Percentiles rank a stretch among this genome's conserved stretches.
Conservation (phyloP, 2,113 vertebrate genomes). For the Malaclemys terrapin region DNA sequence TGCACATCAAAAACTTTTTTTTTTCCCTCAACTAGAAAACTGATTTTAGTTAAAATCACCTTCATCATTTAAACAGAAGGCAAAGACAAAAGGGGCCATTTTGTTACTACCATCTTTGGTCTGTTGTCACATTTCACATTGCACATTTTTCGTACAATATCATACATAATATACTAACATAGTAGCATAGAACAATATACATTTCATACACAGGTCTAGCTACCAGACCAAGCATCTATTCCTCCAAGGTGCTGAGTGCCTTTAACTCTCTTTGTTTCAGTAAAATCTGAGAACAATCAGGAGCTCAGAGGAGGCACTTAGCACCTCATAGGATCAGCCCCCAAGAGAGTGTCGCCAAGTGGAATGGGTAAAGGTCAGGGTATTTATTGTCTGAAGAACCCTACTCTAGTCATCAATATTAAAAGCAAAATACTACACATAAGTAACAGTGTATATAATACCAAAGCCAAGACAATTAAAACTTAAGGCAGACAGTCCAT, state of each 20-base stretch:
- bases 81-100: constrained; percentile 26
- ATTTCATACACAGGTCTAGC: constrained; percentile 19
- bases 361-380: constrained; percentile 51
- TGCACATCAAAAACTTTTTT: constrained; percentile 23
- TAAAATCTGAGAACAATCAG: constrained; percentile 14
- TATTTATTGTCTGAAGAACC: not conserved
- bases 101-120: constrained; percentile 27
- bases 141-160: not conserved
- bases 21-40: constrained; percentile 27
- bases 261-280: not conserved
- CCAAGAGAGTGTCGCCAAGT: not conserved
- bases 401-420: not conserved
- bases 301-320: constrained; percentile 18
- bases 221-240: not conserved
- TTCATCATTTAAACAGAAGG: constrained; percentile 54
- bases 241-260: not conserved
- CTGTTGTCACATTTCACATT: not conserved
- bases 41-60: constrained; percentile 7
- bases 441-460: not conserved
- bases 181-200: constrained; percentile 29
- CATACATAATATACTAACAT: not conserved
- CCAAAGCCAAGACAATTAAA: not conserved
- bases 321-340: constrained; percentile 56
- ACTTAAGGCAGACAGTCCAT: constrained; percentile 55
- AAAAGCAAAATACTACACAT: not conserved